A percentile compares a stretch with the other conserved stretches of the same genome.
These are phyloP conservation scores for Peromyscus californicus DNA, from an alignment of 2,113 vertebrate genomes.

Conservation along the genomic window DNA sequence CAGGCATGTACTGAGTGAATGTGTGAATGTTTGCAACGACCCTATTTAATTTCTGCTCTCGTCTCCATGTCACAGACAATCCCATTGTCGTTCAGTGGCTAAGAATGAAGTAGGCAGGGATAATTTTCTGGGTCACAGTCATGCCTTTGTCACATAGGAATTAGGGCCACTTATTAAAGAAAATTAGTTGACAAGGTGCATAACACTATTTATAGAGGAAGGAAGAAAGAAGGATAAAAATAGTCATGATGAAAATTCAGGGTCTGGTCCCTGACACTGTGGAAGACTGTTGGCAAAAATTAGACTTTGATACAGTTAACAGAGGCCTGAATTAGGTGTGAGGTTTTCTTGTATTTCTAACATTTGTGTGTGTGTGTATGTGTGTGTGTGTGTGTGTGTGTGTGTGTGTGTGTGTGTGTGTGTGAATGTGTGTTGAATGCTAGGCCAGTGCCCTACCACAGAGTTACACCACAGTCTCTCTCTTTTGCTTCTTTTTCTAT, in stretches of 20 bases:
- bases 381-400: neutral
- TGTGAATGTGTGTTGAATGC: neutral
- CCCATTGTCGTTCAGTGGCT: constrained; percentile 20
- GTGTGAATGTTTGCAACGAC: neutral
- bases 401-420: neutral
- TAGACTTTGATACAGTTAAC: constrained; percentile 57
- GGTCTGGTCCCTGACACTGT: constrained; percentile 9
- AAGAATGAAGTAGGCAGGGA: neutral
- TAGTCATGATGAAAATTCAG: constrained; percentile 66
- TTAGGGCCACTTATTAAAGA: constrained; percentile 64
- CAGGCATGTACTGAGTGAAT: neutral
- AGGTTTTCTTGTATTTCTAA: constrained; percentile 69
- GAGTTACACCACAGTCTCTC: neutral
- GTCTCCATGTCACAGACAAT: constrained; percentile 6
- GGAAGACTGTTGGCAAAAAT: constrained; percentile 51
- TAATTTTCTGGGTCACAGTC: neutral
- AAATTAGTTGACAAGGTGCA: constrained; percentile 51
- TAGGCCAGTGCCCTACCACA: neutral
- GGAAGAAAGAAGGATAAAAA: constrained; percentile 75
- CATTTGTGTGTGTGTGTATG: constrained; percentile 6
- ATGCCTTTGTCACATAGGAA: constrained; percentile 29
- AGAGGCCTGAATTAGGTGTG: constrained; percentile 64
- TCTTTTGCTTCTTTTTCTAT: constrained; percentile 20
- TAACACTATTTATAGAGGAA: constrained; percentile 46
- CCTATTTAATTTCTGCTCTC: constrained; percentile 46